Conservation (phyloP, 2,113 vertebrate genomes). For the Tinamus guttatus region DNA sequence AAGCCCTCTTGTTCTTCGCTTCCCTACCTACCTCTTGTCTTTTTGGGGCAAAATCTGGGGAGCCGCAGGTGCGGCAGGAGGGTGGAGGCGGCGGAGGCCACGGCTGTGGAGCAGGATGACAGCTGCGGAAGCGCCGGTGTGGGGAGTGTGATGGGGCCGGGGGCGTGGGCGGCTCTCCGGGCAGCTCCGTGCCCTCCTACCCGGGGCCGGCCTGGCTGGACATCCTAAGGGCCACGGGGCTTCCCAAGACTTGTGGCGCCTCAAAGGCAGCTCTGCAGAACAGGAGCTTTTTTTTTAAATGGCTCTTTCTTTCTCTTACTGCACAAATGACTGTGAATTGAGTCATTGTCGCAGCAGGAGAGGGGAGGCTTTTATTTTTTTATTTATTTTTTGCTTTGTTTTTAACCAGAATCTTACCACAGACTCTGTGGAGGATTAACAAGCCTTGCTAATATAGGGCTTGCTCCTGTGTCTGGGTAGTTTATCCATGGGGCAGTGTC, state of each 20-base stretch:
- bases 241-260: not conserved
- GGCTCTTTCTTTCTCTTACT: accelerated
- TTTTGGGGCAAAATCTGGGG: too few relatives aligned
- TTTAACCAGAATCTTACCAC: not conserved
- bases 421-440: not conserved
- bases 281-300: not conserved
- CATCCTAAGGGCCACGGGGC: not conserved
- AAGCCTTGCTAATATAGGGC: not conserved
- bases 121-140: too few relatives aligned
- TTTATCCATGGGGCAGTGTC: not conserved
- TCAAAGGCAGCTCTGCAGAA: too few relatives aligned
- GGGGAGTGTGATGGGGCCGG: not conserved
- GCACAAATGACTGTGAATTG: not conserved
- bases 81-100: not conserved
- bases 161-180: not conserved
- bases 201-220: too few relatives aligned
- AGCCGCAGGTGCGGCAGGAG: not conserved
- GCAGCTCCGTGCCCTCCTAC: accelerated
- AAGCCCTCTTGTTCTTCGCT: accelerated
- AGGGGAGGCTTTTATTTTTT: not conserved
- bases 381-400: not conserved
- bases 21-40: accelerated
- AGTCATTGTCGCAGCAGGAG: not conserved
- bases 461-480: accelerated
- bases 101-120: too few relatives aligned